A percentile compares a stretch with the other conserved stretches of the same genome.
Conservation (phyloP, 1,140 invertebrate genomes). For the Camponotus pennsylvanicus region DNA sequence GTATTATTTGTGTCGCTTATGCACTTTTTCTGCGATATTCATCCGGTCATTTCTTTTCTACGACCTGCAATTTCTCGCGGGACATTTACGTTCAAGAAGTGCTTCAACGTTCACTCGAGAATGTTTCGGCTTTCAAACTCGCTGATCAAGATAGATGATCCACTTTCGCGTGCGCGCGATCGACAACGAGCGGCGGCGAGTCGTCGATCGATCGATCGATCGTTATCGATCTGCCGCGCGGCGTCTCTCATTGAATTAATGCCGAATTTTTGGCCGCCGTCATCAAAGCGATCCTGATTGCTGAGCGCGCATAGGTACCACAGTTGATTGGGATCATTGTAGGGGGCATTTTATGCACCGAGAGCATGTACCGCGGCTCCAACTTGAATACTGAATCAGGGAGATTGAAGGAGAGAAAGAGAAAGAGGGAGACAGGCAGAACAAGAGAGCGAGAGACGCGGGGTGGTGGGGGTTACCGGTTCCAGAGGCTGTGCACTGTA, state of each 20-base stretch:
- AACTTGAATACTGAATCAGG: constrained; percentile 81
- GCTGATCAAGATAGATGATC: constrained; percentile 60
- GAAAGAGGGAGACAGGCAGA: constrained; percentile 57
- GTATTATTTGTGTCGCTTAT: neutral
- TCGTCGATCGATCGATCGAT: constrained; percentile 40
- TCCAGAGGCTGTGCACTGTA: constrained; percentile 71
- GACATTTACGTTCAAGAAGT: constrained; percentile 35
- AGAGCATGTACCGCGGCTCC: constrained; percentile 80
- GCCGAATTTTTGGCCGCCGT: constrained; percentile 69
- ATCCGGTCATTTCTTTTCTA: neutral
- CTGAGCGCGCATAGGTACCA: constrained; percentile 74
- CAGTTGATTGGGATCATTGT: constrained; percentile 84
- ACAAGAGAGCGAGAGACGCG: constrained; percentile 20
- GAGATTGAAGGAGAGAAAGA: constrained; percentile 43
- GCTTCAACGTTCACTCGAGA: constrained; percentile 39
- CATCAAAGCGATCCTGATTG: constrained; percentile 78
- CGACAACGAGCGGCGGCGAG: constrained; percentile 29
- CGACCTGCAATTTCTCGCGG: constrained; percentile 7
- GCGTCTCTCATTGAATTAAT: constrained; percentile 60
- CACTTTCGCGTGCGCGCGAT: constrained; percentile 50
- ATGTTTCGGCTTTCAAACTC: constrained; percentile 52
- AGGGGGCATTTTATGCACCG: constrained; percentile 82
- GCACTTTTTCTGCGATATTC: neutral
- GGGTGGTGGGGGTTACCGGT: constrained; percentile 71
- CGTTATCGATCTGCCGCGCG: constrained; percentile 43